Conservation (phyloP, 2,888 invertebrate species). For the Cordilura impudica region DNA sequence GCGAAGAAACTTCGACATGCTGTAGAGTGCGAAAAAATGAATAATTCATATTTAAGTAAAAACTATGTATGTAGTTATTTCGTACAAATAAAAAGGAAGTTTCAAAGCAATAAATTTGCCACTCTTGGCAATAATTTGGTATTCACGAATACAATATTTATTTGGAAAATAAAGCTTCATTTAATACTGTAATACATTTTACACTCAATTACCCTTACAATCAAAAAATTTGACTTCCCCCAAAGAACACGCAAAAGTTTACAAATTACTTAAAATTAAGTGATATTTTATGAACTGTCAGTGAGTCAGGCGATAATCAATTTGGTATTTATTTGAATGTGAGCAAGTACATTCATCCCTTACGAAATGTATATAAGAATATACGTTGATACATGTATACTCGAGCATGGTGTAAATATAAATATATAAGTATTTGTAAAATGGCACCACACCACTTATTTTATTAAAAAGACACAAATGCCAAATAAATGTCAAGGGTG, state of each 20-base stretch:
- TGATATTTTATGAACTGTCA: conserved; percentile 65
- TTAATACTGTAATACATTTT: conserved; percentile 38
- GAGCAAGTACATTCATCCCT: conserved; percentile 66
- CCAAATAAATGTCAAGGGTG: conserved; percentile 39
- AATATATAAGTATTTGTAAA: background rate
- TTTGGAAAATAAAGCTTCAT: background rate
- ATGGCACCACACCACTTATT: conserved; percentile 31
- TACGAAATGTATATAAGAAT: conserved; percentile 3
- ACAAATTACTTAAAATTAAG: conserved; percentile 58
- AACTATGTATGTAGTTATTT: no score
- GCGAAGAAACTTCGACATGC: no score
- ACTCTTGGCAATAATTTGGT: no score
- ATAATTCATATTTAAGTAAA: no score
- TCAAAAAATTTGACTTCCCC: conserved; percentile 30
- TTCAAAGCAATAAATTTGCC: no score
- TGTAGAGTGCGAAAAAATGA: no score
- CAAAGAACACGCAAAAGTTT: conserved; percentile 40
- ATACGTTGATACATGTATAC: background rate
- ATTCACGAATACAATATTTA: no score
- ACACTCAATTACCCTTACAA: conserved; percentile 47
- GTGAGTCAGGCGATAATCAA: conserved; percentile 49
- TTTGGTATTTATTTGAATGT: conserved; percentile 65
- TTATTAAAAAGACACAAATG: conserved; percentile 30
- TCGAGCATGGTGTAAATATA: background rate
- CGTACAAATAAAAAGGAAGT: no score